Percentiles rank a stretch among this genome's conserved stretches.
Conservation (phyloP, 2,113 vertebrate genomes). For the Podilymbus podiceps region DNA sequence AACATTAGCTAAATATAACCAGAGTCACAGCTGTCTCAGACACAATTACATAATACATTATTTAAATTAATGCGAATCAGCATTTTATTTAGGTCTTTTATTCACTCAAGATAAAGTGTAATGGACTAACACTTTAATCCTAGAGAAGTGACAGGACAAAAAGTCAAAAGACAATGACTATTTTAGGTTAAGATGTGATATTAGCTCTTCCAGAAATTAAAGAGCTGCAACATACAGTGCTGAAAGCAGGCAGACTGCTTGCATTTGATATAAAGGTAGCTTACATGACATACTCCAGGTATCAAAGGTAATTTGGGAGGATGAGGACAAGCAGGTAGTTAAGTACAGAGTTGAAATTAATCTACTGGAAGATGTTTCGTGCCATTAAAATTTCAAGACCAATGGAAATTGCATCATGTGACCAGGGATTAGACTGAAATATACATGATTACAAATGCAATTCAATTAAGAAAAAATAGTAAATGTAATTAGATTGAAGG, state of each 20-base stretch:
- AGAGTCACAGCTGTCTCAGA: not conserved
- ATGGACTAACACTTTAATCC: not conserved
- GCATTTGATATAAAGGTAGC: not conserved
- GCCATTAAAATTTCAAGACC: not conserved
- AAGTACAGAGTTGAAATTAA: not conserved
- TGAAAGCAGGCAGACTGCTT: not conserved
- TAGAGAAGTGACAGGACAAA: not conserved
- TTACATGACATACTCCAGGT: not conserved
- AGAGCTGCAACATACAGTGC: not conserved
- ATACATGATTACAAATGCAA: not conserved
- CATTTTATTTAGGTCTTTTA: not conserved
- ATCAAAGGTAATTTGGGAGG: not conserved
- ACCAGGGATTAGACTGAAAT: not conserved
- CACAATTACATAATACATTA: not conserved
- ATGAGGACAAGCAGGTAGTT: not conserved
- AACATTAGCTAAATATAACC: not conserved
- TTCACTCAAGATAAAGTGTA: not conserved
- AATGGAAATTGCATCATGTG: not conserved
- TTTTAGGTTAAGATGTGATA: not conserved
- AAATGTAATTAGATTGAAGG: not conserved
- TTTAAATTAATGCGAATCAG: not conserved
- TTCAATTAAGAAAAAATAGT: not conserved
- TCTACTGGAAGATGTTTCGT: not conserved
- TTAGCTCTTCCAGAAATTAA: not conserved
- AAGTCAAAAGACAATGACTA: not conserved